phyloP scores from a whole-genome alignment of 2,797 vertebrate genomes.

The Chaetodon trifasciatus region DNA sequence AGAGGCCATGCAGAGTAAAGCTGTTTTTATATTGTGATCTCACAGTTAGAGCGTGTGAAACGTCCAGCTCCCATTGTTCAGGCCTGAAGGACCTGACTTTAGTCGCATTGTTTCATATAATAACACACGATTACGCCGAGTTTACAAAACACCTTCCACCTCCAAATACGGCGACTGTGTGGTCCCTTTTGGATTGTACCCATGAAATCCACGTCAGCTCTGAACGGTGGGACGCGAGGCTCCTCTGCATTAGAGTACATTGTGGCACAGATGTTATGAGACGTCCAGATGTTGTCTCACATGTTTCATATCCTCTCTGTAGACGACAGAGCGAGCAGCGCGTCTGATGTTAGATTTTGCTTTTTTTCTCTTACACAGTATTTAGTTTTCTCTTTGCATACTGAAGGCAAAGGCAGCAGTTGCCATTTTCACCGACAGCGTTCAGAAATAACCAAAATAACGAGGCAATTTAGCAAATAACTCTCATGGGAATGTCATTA shows the following conservation, averaged over 20 bases:
- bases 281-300: conserved; percentile 11
- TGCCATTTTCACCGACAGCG: not conserved
- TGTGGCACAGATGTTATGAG: conserved; percentile 2
- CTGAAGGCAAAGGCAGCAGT: not conserved
- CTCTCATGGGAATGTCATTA: not conserved
- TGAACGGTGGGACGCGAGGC: not conserved
- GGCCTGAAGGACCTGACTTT: not conserved
- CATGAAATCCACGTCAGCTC: not conserved
- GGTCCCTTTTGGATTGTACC: not conserved
- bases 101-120: conserved; percentile 22
- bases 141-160: conserved; percentile 43
- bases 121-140: conserved; percentile 20
- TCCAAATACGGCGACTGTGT: not conserved
- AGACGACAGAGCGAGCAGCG: not conserved
- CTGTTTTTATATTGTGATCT: not conserved
- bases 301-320: conserved; percentile 7
- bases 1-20: conserved; percentile 2
- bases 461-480: not conserved
- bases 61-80: conserved; percentile 12
- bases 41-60: conserved; percentile 17
- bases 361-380: not conserved
- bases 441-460: not conserved
- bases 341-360: not conserved
- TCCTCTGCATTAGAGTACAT: not conserved
- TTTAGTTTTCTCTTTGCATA: not conserved